phyloP scores from a whole-genome alignment of 2,888 invertebrate genomes.

The Schizotus pectinicornis region DNA sequence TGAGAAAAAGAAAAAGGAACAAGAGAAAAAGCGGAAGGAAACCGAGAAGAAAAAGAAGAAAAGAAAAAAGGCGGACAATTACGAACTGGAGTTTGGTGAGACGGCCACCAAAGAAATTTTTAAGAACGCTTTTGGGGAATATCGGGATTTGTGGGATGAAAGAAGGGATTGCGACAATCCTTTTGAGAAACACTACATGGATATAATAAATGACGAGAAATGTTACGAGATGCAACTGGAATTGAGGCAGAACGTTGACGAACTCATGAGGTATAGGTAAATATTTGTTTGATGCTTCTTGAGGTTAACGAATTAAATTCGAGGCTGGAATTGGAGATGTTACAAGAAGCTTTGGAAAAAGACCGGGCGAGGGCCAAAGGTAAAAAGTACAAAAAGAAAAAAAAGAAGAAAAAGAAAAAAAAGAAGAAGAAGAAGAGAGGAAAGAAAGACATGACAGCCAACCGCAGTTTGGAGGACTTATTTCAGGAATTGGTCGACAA shows the following conservation, averaged over 20 bases:
- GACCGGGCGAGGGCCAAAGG: constrained; percentile 40
- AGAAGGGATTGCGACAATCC: constrained; percentile 63
- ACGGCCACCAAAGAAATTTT: constrained; percentile 53
- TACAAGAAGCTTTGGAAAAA: constrained; percentile 63
- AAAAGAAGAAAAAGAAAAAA: constrained; percentile 46
- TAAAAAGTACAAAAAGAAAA: constrained; percentile 46
- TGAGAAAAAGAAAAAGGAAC: constrained; percentile 43
- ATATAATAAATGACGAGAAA: constrained; percentile 70
- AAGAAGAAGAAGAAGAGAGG: constrained; percentile 54
- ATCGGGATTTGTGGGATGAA: constrained; percentile 60
- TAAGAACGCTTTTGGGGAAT: constrained; percentile 58
- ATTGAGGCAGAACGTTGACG: constrained; percentile 73
- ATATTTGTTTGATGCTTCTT: background rate
- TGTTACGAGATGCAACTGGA: constrained; percentile 70
- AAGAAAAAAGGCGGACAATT: constrained; percentile 44
- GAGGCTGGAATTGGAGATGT: constrained; percentile 60
- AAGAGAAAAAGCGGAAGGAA: constrained; percentile 59
- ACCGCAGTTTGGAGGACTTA: constrained; percentile 67
- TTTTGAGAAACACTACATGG: constrained; percentile 66
- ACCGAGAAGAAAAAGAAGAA: constrained; percentile 42
- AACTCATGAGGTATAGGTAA: constrained; percentile 64
- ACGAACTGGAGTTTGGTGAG: constrained; percentile 38
- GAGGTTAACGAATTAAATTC: background rate
- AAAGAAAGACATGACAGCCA: constrained; percentile 70
- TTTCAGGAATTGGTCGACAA: constrained; percentile 75